phyloP scores from a whole-genome alignment of 2,797 vertebrate species.

The Semotilus atromaculatus region DNA sequence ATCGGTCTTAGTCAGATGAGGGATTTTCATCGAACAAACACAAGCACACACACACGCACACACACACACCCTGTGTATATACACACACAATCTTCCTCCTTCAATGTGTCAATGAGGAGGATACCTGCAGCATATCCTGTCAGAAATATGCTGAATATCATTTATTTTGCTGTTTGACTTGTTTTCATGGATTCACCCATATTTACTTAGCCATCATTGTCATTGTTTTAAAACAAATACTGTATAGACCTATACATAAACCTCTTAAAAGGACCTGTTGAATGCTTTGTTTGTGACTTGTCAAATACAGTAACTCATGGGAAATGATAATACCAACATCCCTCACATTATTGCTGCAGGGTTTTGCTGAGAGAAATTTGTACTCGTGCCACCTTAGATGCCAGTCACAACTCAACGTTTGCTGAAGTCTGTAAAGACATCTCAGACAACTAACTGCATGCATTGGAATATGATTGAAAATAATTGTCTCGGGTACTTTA shows the following conservation, averaged over 20 bases:
- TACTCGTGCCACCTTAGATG: neutral
- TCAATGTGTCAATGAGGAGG: neutral
- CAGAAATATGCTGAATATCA: neutral
- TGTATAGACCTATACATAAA: neutral
- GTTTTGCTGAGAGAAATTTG: constrained; percentile 5
- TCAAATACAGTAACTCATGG: neutral
- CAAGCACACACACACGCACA: constrained; percentile 3
- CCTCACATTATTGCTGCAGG: neutral
- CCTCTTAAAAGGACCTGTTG: neutral
- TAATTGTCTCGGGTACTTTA: neutral
- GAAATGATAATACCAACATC: neutral
- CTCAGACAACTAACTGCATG: neutral
- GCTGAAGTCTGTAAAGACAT: neutral
- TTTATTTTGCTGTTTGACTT: neutral
- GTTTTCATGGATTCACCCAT: neutral
- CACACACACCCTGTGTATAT: neutral
- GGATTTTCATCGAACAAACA: constrained; percentile 3
- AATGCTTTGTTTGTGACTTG: constrained; percentile 2
- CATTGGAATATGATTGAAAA: neutral
- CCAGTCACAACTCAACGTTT: neutral
- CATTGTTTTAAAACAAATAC: neutral
- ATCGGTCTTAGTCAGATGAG: constrained; percentile 12
- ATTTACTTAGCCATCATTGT: constrained; percentile 1
- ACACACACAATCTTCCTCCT: neutral
- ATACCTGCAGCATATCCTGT: neutral